Conservation (phyloP, 2,113 vertebrate species). For the Triplophysa tibetana region DNA sequence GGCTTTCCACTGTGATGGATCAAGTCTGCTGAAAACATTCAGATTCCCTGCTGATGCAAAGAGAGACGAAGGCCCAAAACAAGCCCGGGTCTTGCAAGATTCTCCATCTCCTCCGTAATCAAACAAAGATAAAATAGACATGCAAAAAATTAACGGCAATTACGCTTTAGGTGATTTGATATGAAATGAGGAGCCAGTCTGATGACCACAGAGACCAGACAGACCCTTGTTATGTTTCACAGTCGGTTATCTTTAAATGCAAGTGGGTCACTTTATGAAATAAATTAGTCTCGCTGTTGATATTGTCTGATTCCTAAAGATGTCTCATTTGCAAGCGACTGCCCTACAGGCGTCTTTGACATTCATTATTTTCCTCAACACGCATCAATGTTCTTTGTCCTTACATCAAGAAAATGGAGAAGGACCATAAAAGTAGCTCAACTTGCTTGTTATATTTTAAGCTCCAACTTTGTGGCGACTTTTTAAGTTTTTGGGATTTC, state of each 20-base stretch:
- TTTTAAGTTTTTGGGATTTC: background rate
- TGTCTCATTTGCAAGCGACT: conserved; percentile 50
- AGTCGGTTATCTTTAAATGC: conserved; percentile 42
- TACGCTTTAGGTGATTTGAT: conserved; percentile 7
- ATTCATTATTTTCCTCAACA: conserved; percentile 45
- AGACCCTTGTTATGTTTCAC: conserved; percentile 41
- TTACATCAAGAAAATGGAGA: conserved; percentile 7
- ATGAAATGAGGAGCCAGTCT: conserved; percentile 2
- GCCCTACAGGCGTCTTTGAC: conserved; percentile 40
- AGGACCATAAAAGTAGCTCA: conserved; percentile 2
- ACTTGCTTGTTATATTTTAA: conserved; percentile 7
- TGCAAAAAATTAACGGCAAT: background rate
- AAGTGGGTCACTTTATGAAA: conserved; percentile 50
- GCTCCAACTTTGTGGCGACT: background rate
- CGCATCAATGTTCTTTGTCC: conserved; percentile 39
- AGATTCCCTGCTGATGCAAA: conserved; percentile 17
- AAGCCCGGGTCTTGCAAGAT: background rate
- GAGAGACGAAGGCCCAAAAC: conserved; percentile 12
- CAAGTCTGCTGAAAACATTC: conserved; percentile 15
- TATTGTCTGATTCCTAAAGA: conserved; percentile 46
- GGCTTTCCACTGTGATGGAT: conserved; percentile 19
- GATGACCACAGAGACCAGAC: conserved; percentile 32
- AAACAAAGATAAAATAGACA: conserved; percentile 29
- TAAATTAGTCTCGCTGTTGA: conserved; percentile 50
- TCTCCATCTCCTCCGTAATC: conserved; percentile 3